Evolutionary conservation across 2,797 vertebrate genomes (phyloP).

Genomic region (Sebastes steindachneri): DNA sequence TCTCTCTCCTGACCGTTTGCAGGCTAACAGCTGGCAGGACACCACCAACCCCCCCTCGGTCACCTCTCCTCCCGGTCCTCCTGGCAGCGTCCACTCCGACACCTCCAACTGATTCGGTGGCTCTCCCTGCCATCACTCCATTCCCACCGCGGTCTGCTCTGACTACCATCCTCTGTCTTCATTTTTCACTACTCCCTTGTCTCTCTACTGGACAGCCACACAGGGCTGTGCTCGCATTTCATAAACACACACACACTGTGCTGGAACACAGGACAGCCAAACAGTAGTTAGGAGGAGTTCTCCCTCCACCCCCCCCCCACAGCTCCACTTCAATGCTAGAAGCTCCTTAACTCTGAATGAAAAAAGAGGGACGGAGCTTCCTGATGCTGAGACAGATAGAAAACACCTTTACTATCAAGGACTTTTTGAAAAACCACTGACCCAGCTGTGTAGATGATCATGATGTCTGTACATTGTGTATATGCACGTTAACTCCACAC

Average conservation of each 20-base stretch:
- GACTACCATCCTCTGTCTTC: slow-evolving; percentile 47
- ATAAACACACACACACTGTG: slow-evolving; percentile 63
- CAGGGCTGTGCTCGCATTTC: slow-evolving; percentile 55
- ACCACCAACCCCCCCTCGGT: slow-evolving; percentile 83
- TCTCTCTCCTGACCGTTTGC: slow-evolving; percentile 24
- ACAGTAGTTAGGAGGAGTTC: slow-evolving; percentile 52
- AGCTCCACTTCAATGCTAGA: slow-evolving; percentile 45
- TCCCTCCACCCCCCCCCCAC: slow-evolving; percentile 28
- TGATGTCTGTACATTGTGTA: slow-evolving; percentile 80
- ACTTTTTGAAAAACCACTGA: slow-evolving; percentile 74
- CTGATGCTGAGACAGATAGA: slow-evolving; percentile 45
- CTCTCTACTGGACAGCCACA: slow-evolving; percentile 49
- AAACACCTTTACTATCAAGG: slow-evolving; percentile 52
- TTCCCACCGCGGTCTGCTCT: slow-evolving; percentile 55
- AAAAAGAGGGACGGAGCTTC: slow-evolving; percentile 43
- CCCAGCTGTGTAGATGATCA: slow-evolving; percentile 73
- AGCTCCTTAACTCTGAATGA: slow-evolving; percentile 34
- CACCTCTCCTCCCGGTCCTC: slow-evolving; percentile 85
- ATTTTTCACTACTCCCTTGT: slow-evolving; percentile 31
- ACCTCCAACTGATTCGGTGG: slow-evolving; percentile 84
- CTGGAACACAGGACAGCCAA: slow-evolving; percentile 75
- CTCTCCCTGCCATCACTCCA: slow-evolving; percentile 48
- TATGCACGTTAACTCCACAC: slow-evolving; percentile 78
- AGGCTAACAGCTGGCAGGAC: slow-evolving; percentile 92
- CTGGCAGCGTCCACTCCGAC: slow-evolving; percentile 87